phyloP scores from a whole-genome alignment of 2,888 invertebrate species.

The Strigamia maritima region DNA sequence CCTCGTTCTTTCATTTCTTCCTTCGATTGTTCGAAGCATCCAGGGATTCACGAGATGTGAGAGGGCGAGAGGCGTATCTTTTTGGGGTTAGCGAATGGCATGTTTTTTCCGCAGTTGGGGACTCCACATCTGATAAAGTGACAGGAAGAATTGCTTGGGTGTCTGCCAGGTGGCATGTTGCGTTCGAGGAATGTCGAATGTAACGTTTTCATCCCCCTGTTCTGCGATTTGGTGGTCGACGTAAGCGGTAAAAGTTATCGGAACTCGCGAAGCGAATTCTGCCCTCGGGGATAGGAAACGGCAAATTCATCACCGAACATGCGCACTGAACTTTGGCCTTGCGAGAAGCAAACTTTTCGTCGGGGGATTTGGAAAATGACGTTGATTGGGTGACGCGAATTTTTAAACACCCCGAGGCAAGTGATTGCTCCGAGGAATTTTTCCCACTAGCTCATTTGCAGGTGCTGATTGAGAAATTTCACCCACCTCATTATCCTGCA shows the following conservation, averaged over 20 bases:
- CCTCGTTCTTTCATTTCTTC: background rate
- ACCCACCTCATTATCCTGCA: background rate
- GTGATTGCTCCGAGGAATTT: background rate
- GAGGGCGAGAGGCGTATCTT: constrained; percentile 20
- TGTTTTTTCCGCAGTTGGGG: constrained; percentile 1
- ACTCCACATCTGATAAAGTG: constrained; percentile 23
- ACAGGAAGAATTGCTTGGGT: constrained; percentile 30
- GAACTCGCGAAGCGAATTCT: constrained; percentile 2
- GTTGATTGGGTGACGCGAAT: background rate
- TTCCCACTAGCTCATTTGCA: background rate
- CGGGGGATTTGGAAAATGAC: background rate
- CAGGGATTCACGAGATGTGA: background rate
- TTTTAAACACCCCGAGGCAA: background rate
- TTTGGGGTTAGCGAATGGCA: constrained; percentile 16
- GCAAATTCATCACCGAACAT: constrained; percentile 8
- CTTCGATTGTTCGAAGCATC: background rate
- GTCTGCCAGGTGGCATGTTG: constrained; percentile 29
- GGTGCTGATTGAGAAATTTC: background rate
- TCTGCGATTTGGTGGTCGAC: constrained; percentile 7
- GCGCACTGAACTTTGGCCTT: constrained; percentile 19
- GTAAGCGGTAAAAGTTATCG: constrained; percentile 17
- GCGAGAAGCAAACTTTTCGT: background rate
- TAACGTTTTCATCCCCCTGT: constrained; percentile 7
- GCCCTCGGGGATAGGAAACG: constrained; percentile 24
- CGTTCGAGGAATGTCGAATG: background rate